Conservation (phyloP, 1,140 invertebrate genomes). For the Lysiphlebus fabarum region DNA sequence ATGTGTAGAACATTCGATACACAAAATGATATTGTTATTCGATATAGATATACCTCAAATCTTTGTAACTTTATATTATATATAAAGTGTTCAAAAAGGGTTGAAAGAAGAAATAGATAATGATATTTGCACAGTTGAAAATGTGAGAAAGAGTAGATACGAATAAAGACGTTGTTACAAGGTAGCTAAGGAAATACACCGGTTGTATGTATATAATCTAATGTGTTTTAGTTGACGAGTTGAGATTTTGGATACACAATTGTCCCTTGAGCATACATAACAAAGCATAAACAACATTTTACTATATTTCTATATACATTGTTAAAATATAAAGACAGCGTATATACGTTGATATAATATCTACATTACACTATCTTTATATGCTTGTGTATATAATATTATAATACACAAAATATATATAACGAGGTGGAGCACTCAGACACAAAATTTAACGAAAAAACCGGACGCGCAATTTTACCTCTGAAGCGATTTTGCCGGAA, state of each 20-base stretch:
- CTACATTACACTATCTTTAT: too few relatives aligned
- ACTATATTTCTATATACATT: background rate
- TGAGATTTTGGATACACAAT: slow-evolving; percentile 18
- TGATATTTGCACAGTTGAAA: slow-evolving; percentile 29
- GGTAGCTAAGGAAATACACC: background rate
- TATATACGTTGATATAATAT: too few relatives aligned
- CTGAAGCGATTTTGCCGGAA: slow-evolving; percentile 34
- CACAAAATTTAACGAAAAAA: slow-evolving; percentile 35
- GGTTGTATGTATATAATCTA: background rate
- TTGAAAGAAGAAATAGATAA: slow-evolving; percentile 12
- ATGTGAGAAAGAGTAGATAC: slow-evolving; percentile 10
- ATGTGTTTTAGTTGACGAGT: slow-evolving; percentile 27
- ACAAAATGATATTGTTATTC: too few relatives aligned
- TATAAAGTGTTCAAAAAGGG: background rate
- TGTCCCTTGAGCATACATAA: slow-evolving; percentile 20
- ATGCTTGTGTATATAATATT: slow-evolving; percentile 14
- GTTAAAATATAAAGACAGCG: slow-evolving; percentile 20
- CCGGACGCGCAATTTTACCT: slow-evolving; percentile 41
- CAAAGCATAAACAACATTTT: too few relatives aligned
- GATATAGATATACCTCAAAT: slow-evolving; percentile 3
- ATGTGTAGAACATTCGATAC: too few relatives aligned
- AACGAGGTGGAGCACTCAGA: slow-evolving; percentile 26
- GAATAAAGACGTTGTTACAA: slow-evolving; percentile 10
- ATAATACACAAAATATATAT: too few relatives aligned
- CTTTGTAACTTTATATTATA: background rate